Conservation (phyloP, 2,113 vertebrate species). For the Brachyhypopomus gauderio region DNA sequence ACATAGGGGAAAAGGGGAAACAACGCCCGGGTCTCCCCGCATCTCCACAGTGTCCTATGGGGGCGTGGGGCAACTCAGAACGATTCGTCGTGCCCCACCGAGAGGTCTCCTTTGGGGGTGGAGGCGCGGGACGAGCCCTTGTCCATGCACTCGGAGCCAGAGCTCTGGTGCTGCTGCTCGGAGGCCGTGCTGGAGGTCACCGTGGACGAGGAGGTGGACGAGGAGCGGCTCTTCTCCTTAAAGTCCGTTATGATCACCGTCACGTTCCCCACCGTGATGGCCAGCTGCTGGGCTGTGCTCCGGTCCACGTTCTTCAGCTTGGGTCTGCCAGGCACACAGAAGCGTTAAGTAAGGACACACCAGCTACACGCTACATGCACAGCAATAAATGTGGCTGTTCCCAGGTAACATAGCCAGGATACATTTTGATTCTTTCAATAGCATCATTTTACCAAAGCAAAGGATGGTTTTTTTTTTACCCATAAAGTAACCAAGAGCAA, state of each 20-base stretch:
- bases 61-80: slow-evolving; percentile 78
- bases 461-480: neutral
- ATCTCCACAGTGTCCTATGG: slow-evolving; percentile 32
- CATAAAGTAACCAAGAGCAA: neutral
- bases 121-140: slow-evolving; percentile 97
- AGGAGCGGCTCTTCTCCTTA: slow-evolving; percentile 99
- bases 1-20: slow-evolving; percentile 13
- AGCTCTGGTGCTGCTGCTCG: slow-evolving; percentile 99
- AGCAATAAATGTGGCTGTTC: neutral
- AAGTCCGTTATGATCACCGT: slow-evolving; percentile 99
- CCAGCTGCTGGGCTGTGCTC: slow-evolving; percentile 97
- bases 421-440: neutral
- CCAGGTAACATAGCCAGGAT: neutral
- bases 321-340: slow-evolving; percentile 75
- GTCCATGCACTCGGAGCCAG: slow-evolving; percentile 99
- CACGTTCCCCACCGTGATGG: slow-evolving; percentile 97
- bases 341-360: neutral
- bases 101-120: slow-evolving; percentile 96
- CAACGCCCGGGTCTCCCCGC: slow-evolving; percentile 30
- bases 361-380: neutral
- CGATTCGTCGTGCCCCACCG: slow-evolving; percentile 93
- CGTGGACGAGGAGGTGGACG: slow-evolving; percentile 97
- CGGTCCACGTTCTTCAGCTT: slow-evolving; percentile 98
- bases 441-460: neutral
- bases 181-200: slow-evolving; percentile 96